Base-by-base conservation (phyloP, 2,797 vertebrate genomes). In the Gallirallus australis region DNA sequence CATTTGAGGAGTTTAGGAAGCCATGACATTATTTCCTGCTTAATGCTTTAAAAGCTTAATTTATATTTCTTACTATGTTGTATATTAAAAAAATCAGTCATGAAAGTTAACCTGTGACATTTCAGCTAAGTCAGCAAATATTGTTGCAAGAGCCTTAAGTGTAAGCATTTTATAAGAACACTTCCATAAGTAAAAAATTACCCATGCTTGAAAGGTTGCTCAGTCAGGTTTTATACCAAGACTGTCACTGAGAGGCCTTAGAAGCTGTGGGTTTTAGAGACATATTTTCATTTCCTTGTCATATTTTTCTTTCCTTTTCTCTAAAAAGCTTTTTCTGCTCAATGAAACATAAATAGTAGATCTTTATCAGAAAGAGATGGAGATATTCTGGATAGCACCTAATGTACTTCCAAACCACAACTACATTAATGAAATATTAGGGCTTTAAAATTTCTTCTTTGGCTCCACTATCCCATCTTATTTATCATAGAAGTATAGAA, bases 161-260 rank as follows among this genome's bases (percentile, higher is more conserved):
- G 72, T 61, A 94, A 91, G 60, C 31, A 90, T 48, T 89, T 95
- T 82, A 90, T 81, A 70, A 96, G 94, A 95, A 94, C 73, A 84
- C 45, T 86, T 82, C 42, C 52, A 42, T 66, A 66, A 93, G 52
- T 90, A 72, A 93, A 93, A 94, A 73, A 47, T 76, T 70, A 80
- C 21, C 52, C 48, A 28, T 60, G 76, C 33, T 72, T 78, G 64
- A 93, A 90, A 93, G 70, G 33, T 45, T 92, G 27, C 40, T 95
- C 53, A 76, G 47, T 52, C 54, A 93, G 47, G n/a, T 13, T 89
- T 89, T 77, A 69, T 76, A 91, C 8, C 31, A 79, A 84, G 73
- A 60, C 57, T 72, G 45, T 73, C 85, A 53, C 18, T 15, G 27
- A 85, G 57, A 56, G 78, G 27, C 65, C 30, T 92, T 75, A 85